Conservation (phyloP, 2,888 invertebrate genomes). For the Rhamnusium bicolor region DNA sequence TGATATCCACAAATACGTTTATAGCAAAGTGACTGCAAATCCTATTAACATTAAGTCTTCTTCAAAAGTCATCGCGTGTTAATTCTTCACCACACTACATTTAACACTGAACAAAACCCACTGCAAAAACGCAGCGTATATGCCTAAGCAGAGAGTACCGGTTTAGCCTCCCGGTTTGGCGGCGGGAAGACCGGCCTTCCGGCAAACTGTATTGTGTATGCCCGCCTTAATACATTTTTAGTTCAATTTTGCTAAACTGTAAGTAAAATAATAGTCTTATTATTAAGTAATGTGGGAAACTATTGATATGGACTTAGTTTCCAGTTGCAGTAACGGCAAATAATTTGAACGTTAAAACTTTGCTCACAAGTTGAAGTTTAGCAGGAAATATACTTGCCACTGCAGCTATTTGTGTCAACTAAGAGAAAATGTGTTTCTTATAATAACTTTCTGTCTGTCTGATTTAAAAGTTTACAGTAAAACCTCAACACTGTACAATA, state of each 20-base stretch:
- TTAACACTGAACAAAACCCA: too few species aligned
- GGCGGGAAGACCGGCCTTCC: too few species aligned
- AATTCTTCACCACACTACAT: too few species aligned
- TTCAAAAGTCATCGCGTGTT: too few species aligned
- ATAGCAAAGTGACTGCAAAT: too few species aligned
- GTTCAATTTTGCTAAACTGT: slow-evolving; percentile 14
- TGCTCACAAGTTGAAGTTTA: slow-evolving; percentile 1
- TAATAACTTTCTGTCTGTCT: slow-evolving; percentile 14
- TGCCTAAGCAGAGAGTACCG: too few species aligned
- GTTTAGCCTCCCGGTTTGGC: too few species aligned
- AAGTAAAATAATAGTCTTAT: neutral
- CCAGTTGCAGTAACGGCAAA: neutral
- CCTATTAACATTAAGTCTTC: too few species aligned
- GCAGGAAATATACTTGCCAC: slow-evolving; percentile 24
- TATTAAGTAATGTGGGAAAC: slow-evolving; percentile 20
- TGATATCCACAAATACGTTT: too few species aligned
- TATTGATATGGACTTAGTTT: slow-evolving; percentile 1
- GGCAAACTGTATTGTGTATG: too few species aligned
- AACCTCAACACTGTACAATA: slow-evolving; percentile 8
- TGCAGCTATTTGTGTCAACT: slow-evolving; percentile 38
- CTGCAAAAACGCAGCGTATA: too few species aligned
- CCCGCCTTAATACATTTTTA: slow-evolving; percentile 18
- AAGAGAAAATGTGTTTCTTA: slow-evolving; percentile 40
- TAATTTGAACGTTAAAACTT: slow-evolving; percentile 1
- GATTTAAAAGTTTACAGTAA: slow-evolving; percentile 19